Conservation (phyloP, 1,140 invertebrate species). For the Brachionus plicatilis region DNA sequence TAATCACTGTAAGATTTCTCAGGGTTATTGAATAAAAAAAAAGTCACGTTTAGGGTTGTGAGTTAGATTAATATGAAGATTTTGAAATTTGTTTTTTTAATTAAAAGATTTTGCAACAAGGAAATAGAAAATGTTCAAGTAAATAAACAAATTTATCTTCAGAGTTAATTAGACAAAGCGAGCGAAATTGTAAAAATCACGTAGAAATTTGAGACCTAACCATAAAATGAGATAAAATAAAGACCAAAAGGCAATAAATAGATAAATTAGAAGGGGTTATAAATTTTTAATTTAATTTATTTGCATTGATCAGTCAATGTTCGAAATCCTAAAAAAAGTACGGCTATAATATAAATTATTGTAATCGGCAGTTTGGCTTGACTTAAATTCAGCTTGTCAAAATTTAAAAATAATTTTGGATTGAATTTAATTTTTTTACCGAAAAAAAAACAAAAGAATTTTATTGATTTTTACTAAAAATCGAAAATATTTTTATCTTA, state of each 20-base stretch:
- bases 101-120: neutral
- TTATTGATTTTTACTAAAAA: no score
- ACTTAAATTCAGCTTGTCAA: neutral
- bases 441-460: no score
- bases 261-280: neutral
- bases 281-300: neutral
- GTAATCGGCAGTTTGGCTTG: neutral
- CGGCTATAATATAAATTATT: neutral
- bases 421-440: no score
- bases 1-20: neutral
- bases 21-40: neutral
- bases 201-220: neutral
- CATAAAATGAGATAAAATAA: neutral
- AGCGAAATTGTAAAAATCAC: slow-evolving; percentile 12
- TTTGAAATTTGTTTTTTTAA: neutral
- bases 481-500: no score
- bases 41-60: neutral
- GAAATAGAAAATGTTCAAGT: neutral
- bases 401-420: neutral
- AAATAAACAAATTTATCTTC: neutral
- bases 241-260: neutral
- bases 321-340: neutral
- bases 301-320: neutral
- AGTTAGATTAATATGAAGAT: neutral
- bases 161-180: slow-evolving; percentile 6